Evolutionary conservation across 2,797 vertebrate species (phyloP).

Genomic region (Dipus sagitta): DNA sequence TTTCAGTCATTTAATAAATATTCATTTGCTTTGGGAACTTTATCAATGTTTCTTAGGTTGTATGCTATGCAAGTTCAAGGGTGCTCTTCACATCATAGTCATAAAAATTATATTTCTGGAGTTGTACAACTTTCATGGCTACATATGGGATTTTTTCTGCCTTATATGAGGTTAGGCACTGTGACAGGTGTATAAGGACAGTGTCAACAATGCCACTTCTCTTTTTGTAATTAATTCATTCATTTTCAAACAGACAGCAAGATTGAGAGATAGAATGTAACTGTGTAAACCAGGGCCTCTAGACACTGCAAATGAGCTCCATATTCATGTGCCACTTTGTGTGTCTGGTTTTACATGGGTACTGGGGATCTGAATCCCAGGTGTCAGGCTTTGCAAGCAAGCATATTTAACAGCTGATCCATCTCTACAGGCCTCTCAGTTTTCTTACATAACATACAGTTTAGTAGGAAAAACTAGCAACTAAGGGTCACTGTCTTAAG

Average conservation of each 20-base stretch:
- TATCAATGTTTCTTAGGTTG: constrained; percentile 14
- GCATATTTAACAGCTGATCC: no score
- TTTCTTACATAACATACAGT: constrained; percentile 32
- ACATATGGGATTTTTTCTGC: background rate
- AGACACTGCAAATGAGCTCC: no score
- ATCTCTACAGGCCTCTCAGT: background rate
- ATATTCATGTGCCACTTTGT: no score
- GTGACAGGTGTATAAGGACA: background rate
- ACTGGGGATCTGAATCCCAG: no score
- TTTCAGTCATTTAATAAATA: constrained; percentile 55
- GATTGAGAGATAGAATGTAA: no score
- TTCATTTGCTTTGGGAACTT: constrained; percentile 42
- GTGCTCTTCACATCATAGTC: background rate
- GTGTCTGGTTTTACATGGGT: no score
- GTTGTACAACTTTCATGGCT: background rate
- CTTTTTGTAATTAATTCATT: no score
- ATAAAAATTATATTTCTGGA: background rate
- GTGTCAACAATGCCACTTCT: no score
- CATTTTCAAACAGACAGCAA: no score
- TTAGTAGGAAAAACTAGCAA: constrained; percentile 1
- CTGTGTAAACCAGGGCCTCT: no score
- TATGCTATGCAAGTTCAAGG: background rate
- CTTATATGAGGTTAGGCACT: background rate
- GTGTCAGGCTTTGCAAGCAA: no score
- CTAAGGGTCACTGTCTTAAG: background rate